phyloP scores from a whole-genome alignment of 2,888 invertebrate species.

The Ischnus inquisitorius region DNA sequence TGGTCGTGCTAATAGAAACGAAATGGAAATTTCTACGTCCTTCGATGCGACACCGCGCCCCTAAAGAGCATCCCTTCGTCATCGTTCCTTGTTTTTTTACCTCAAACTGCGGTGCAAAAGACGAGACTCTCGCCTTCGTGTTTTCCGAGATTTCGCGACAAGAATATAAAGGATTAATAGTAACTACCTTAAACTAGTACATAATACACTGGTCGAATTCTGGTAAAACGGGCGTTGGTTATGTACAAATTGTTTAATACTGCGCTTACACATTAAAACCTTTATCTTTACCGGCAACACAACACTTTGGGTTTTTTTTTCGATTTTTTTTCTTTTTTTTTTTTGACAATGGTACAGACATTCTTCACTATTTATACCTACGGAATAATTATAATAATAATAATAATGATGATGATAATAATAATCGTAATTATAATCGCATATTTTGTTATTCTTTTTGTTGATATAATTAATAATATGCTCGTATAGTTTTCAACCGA shows the following conservation, averaged over 20 bases:
- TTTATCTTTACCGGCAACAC: constrained; percentile 72
- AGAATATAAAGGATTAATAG: background rate
- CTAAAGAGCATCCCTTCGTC: background rate
- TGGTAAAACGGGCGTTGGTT: constrained; percentile 68
- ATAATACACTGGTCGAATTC: constrained; percentile 48
- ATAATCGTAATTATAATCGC: constrained; percentile 48
- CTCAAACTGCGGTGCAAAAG: background rate
- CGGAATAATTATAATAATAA: constrained; percentile 54
- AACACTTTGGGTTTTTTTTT: constrained; percentile 11
- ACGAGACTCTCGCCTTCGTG: too few species aligned
- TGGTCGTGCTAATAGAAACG: background rate
- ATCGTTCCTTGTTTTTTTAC: background rate
- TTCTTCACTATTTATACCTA: constrained; percentile 54
- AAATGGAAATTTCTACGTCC: background rate
- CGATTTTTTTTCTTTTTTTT: too few species aligned
- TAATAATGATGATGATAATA: constrained; percentile 50
- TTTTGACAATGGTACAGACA: constrained; percentile 74
- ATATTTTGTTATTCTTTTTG: constrained; percentile 8
- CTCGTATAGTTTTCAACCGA: constrained; percentile 1
- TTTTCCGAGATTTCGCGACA: background rate
- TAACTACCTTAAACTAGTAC: constrained; percentile 59
- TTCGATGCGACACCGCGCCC: background rate
- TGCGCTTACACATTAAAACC: constrained; percentile 79
- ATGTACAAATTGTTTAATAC: constrained; percentile 82
- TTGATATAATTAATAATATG: constrained; percentile 17